Percentiles rank a stretch among this genome's conserved stretches.
phyloP scores from a whole-genome alignment of 2,797 vertebrate species.

The Alca torda region DNA sequence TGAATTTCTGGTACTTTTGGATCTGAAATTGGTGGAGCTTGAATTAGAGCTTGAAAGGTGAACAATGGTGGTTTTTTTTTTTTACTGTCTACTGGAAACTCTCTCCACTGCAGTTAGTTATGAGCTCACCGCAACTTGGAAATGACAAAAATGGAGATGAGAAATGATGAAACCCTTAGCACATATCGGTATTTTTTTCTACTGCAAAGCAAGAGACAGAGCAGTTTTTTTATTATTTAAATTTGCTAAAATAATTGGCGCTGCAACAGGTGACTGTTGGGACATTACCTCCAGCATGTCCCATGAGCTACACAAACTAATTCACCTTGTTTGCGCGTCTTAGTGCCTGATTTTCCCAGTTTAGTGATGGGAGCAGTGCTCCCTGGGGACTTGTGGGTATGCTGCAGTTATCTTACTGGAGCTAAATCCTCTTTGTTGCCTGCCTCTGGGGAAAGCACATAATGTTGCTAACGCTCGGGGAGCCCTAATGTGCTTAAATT shows the following conservation, averaged over 20 bases:
- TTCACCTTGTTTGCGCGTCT: background rate
- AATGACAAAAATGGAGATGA: background rate
- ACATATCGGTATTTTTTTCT: background rate
- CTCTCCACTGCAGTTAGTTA: background rate
- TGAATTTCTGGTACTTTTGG: background rate
- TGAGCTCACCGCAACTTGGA: background rate
- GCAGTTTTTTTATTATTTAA: background rate
- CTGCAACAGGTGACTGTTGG: background rate
- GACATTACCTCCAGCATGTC: background rate
- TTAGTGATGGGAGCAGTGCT: background rate
- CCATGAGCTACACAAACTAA: background rate
- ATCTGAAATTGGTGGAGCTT: background rate
- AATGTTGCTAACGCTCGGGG: background rate
- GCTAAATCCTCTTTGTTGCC: background rate
- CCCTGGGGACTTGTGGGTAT: background rate
- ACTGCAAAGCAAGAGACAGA: background rate
- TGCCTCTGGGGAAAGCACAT: background rate
- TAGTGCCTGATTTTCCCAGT: background rate
- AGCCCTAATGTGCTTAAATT: background rate
- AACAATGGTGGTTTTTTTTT: accelerated
- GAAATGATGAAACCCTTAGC: background rate
- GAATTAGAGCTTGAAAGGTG: background rate
- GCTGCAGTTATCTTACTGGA: background rate
- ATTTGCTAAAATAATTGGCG: background rate
- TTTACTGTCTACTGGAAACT: background rate